A percentile compares a stretch with the other conserved stretches of the same genome.
Evolutionary conservation across 1,140 invertebrate genomes (phyloP).

Genomic region (Drosophila nikananu): DNA sequence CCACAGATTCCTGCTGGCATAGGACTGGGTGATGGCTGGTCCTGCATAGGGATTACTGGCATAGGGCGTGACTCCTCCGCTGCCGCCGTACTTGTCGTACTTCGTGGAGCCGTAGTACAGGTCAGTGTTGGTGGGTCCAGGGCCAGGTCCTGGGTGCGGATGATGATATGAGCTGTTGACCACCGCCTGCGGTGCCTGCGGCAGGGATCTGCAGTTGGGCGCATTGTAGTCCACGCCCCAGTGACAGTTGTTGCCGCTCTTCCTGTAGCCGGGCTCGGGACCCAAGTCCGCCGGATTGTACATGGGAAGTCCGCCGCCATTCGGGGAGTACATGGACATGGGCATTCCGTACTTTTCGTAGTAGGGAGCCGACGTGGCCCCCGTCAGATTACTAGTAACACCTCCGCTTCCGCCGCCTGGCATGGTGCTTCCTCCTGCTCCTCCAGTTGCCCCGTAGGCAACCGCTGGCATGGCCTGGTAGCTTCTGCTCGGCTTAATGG

Average conservation of each 20-base stretch:
- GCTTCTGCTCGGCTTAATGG: constrained; percentile 72
- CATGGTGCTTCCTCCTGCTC: background rate
- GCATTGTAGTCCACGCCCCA: constrained; percentile 66
- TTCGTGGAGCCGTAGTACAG: constrained; percentile 58
- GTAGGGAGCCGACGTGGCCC: constrained; percentile 32
- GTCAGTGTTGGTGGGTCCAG: constrained; percentile 32
- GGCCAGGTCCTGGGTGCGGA: constrained; percentile 3
- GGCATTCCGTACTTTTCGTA: constrained; percentile 74
- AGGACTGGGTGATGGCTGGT: constrained; percentile 42
- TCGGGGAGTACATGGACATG: constrained; percentile 63
- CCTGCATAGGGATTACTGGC: constrained; percentile 56
- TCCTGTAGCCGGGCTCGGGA: constrained; percentile 48
- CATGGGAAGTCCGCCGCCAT: constrained; percentile 42
- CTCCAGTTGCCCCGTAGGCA: constrained; percentile 32
- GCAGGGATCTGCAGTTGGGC: constrained; percentile 55
- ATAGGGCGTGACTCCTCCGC: constrained; percentile 7
- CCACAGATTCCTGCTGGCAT: constrained; percentile 56
- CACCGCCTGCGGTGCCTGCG: constrained; percentile 23
- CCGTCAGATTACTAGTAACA: constrained; percentile 1
- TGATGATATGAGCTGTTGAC: constrained; percentile 41
- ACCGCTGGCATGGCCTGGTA: constrained; percentile 51
- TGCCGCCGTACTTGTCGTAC: constrained; percentile 67
- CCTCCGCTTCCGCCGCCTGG: background rate
- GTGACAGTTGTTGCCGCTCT: constrained; percentile 54
- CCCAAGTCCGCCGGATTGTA: constrained; percentile 55